Evolutionary conservation across 2,888 invertebrate species (phyloP).

Genomic region (Keiferia lycopersicella): DNA sequence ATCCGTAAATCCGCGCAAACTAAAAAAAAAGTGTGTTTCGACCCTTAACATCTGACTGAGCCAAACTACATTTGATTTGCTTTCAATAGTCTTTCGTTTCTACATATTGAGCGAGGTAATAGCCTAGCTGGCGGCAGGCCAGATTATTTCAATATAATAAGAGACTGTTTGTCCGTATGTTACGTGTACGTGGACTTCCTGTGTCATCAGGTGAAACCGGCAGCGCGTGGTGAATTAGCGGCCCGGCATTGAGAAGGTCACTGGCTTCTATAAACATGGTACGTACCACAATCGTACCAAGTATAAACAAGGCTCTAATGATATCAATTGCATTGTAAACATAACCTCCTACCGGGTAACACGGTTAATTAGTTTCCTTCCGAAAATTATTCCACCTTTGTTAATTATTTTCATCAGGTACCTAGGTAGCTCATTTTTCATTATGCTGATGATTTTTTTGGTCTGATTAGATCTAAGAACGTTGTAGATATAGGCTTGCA

Average conservation of each 20-base stretch:
- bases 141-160: conserved; percentile 26
- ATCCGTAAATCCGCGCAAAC: too few species aligned
- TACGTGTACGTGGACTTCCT: conserved; percentile 43
- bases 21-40: neutral
- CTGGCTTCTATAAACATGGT: conserved; percentile 45
- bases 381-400: neutral
- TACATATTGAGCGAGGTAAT: conserved; percentile 21
- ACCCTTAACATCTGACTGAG: neutral
- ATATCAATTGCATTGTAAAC: conserved; percentile 18
- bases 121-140: conserved; percentile 22
- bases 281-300: conserved; percentile 28
- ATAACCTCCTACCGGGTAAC: conserved; percentile 5
- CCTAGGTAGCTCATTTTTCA: too few species aligned
- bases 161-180: conserved; percentile 26
- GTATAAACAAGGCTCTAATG: conserved; percentile 23
- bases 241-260: conserved; percentile 61
- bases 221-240: conserved; percentile 60
- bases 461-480: too few species aligned
- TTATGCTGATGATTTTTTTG: too few species aligned
- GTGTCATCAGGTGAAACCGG: conserved; percentile 52
- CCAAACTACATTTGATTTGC: conserved; percentile 22
- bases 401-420: too few species aligned
- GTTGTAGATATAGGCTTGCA: too few species aligned
- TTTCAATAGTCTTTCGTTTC: conserved; percentile 11
- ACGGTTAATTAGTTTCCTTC: neutral